phyloP scores from a whole-genome alignment of 2,888 invertebrate genomes.

The Gibbula magus region DNA sequence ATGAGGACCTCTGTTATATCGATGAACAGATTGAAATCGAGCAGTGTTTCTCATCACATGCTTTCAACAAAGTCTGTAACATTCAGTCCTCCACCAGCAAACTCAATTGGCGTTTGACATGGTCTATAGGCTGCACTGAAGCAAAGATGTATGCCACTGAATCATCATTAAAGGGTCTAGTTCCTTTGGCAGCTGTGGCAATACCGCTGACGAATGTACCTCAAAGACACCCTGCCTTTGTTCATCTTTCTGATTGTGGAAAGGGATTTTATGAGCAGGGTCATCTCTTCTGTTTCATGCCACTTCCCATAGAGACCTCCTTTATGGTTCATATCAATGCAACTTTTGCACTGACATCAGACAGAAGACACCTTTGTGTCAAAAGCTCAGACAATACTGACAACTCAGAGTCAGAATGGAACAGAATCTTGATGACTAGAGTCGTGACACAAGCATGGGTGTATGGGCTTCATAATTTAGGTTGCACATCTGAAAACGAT shows the following conservation, averaged over 20 bases:
- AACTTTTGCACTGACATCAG: conserved; percentile 63
- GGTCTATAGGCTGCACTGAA: background rate
- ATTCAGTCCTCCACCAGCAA: background rate
- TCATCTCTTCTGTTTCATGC: conserved; percentile 68
- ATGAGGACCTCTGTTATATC: background rate
- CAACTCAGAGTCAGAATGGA: conserved; percentile 49
- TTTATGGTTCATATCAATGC: conserved; percentile 69
- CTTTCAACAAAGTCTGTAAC: background rate
- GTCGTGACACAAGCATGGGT: conserved; percentile 50
- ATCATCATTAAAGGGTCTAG: conserved; percentile 20
- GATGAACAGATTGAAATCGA: background rate
- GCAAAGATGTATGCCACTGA: too few relatives aligned
- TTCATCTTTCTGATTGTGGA: background rate
- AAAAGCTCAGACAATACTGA: conserved; percentile 58
- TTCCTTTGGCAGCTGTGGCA: conserved; percentile 62
- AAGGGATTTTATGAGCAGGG: conserved; percentile 48
- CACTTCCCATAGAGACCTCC: conserved; percentile 61
- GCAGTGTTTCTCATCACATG: background rate
- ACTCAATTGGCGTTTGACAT: background rate
- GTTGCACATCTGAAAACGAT: background rate
- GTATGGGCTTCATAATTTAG: conserved; percentile 29
- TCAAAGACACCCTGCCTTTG: background rate
- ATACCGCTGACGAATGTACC: conserved; percentile 42
- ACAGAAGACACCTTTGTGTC: conserved; percentile 52
- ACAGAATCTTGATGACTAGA: conserved; percentile 50